Base-by-base conservation (phyloP, 2,888 invertebrate genomes). In the Ferrisia virgata region DNA sequence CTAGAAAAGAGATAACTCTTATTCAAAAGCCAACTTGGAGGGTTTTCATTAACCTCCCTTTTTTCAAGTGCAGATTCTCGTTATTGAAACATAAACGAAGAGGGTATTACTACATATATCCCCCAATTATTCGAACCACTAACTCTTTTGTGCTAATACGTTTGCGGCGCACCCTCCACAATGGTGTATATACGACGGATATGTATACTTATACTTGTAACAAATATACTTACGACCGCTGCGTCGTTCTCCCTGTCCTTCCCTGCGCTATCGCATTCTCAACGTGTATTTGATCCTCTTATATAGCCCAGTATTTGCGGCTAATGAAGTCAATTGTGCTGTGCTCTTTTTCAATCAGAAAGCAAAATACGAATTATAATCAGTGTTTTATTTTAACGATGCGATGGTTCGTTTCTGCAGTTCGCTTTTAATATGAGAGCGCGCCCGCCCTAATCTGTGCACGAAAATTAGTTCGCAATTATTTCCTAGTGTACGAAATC, bases 281-380 rank as follows among this genome's bases (percentile, higher is more conserved):
- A 6, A n/a, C 31, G 22, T 78, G 40, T 47, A 31, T 28, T n/a
- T 31, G 47, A 79, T 43, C 79, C 43, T 79, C 22, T 79, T 78
- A 78, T 2, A 31, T 1, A n/a, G n/a, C n/a, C 47, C 79, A 31
- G 31, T 79, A 33, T 72, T 31, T 72, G 72, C 36, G 79, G 47
- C 82, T 82, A 82, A 82, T 82, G 82, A 82, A 82, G 82, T 82
- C 82, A 82, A 82, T 82, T 82, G 82, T 82, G n/a, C n/a, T n/a
- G 43, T 40, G 36, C 31, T 69, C 40, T 22, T 72, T 72, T 72
- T 76, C 72, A 82, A 82, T 82, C 82, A 82, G 28, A 43, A 43
- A 82, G 72, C 43, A 76, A 72, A 82, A 72, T 72, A 72, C 33
- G 72, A 72, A 72, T 36, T 72, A 72, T 72, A 72, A 72, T 72